Evolutionary conservation across 2,888 invertebrate species (phyloP).

Genomic region (Gisinianus flammeolus): DNA sequence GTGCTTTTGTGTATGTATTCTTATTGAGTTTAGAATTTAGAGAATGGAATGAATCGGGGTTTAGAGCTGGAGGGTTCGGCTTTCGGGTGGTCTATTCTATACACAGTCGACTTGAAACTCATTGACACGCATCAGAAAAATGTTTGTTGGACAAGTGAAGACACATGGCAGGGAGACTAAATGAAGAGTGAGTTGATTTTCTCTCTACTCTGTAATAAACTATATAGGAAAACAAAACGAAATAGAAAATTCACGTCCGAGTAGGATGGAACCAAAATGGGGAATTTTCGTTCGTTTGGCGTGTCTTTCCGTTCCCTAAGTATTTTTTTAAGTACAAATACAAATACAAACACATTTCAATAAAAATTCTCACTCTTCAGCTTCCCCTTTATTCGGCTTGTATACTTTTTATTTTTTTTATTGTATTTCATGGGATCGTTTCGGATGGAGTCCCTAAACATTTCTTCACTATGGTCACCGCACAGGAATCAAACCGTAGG

Average conservation of each 20-base stretch:
- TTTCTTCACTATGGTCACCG: background rate
- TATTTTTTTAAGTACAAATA: no score
- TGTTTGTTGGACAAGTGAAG: background rate
- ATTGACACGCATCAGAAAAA: conserved; percentile 26
- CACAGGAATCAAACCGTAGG: conserved; percentile 12
- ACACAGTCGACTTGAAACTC: background rate
- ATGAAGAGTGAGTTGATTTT: conserved; percentile 2
- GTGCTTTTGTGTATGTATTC: background rate
- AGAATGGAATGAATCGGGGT: no score
- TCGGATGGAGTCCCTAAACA: background rate
- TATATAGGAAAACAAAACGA: background rate
- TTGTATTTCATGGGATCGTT: background rate
- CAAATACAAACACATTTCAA: no score
- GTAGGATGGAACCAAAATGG: background rate
- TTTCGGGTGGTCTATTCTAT: conserved; percentile 14
- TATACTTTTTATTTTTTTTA: background rate
- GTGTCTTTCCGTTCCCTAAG: background rate
- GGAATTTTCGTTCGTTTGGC: background rate
- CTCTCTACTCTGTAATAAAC: background rate
- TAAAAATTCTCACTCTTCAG: no score
- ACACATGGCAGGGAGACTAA: background rate
- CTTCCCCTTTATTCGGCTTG: no score
- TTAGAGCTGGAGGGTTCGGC: conserved; percentile 14
- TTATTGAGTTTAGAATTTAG: background rate
- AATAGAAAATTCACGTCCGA: no score